These are phyloP conservation scores for Asobara japonica DNA, from an alignment of 1,140 invertebrate genomes.

Conservation along the genomic window DNA sequence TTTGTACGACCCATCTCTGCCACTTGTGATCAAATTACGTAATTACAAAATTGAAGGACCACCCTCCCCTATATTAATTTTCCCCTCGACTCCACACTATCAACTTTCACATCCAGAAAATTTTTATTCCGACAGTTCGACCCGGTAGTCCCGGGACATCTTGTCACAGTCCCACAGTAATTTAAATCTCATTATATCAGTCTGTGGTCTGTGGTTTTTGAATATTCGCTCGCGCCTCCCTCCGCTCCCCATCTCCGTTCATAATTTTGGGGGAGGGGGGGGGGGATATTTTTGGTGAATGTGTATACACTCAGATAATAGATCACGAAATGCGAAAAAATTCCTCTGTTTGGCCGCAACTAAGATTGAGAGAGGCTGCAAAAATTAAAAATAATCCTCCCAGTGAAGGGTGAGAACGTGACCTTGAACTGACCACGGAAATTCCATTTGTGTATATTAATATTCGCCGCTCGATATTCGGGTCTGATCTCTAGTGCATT, in stretches of 20 bases:
- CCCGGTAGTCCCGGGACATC: slow-evolving; percentile 38
- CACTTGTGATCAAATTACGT: too few species aligned
- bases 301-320: slow-evolving; percentile 29
- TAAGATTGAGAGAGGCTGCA: background rate
- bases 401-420: background rate
- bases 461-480: too few species aligned
- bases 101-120: slow-evolving; percentile 29
- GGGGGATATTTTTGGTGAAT: background rate
- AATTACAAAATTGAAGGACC: too few species aligned
- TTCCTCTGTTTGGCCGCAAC: background rate
- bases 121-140: slow-evolving; percentile 38
- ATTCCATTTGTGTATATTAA: background rate
- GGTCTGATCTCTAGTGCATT: too few species aligned
- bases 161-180: slow-evolving; percentile 61
- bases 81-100: background rate
- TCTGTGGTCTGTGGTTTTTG: slow-evolving; percentile 57
- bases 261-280: background rate
- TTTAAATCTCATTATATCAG: slow-evolving; percentile 64
- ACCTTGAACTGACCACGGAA: background rate
- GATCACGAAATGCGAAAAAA: slow-evolving; percentile 29
- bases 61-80: background rate
- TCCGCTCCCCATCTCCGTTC: background rate
- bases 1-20: too few species aligned
- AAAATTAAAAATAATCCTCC: background rate
- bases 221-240: slow-evolving; percentile 24